Evolutionary conservation across 1,140 invertebrate species (phyloP).

Genomic region (Drosophila miranda): DNA sequence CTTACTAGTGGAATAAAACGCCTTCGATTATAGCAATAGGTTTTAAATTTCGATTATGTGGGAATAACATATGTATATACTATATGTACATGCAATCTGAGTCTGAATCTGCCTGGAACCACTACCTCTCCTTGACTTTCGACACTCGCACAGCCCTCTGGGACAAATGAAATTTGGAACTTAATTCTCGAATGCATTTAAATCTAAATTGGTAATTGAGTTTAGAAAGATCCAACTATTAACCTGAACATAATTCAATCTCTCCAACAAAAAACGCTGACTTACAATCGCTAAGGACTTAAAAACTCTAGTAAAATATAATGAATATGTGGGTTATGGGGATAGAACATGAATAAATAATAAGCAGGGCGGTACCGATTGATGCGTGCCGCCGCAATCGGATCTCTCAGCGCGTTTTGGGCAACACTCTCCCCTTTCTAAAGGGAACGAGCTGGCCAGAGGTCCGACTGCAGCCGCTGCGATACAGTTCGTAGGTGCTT

Average conservation of each 20-base stretch:
- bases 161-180: conserved; percentile 51
- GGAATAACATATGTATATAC: conserved; percentile 34
- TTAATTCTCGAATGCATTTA: conserved; percentile 15
- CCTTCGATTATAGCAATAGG: conserved; percentile 23
- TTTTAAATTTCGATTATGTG: conserved; percentile 11
- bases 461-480: neutral
- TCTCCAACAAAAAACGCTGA: conserved; percentile 18
- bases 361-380: conserved; percentile 23
- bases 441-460: neutral
- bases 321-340: conserved; percentile 36
- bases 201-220: neutral
- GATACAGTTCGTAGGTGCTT: neutral
- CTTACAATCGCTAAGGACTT: conserved; percentile 20
- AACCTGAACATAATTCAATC: conserved; percentile 12
- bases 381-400: conserved; percentile 11
- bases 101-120: conserved; percentile 4
- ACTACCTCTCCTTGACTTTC: conserved; percentile 37
- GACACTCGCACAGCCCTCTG: conserved; percentile 69
- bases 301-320: conserved; percentile 19
- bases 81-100: conserved; percentile 9
- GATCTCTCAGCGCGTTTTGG: neutral
- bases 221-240: neutral
- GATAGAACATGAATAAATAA: conserved; percentile 55
- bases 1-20: conserved; percentile 40
- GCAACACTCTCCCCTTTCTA: neutral